Base-by-base conservation (phyloP, 2,888 invertebrate genomes). In the Stenodema calcarata region DNA sequence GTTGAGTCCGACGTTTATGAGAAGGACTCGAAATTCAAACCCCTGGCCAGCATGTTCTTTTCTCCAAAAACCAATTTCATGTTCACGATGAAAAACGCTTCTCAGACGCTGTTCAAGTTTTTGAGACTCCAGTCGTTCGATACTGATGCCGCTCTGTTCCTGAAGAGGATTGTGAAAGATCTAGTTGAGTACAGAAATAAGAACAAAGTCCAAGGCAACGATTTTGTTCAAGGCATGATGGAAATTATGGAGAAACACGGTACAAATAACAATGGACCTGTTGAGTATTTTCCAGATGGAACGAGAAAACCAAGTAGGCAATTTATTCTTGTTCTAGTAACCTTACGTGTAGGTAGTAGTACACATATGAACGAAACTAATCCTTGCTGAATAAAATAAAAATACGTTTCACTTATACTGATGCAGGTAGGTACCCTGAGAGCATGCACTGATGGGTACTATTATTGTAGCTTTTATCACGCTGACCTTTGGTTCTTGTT, bases 1-100 rank as follows among this genome's bases (percentile, higher is more conserved):
- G 18, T 82, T 30, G 82, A 82, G 30, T 82, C 82, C n/a, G 82
- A 82, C 82, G 28, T 54, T 2, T 82, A 27, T 28, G 41, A 82
- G 41, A 30, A 54, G 16, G 44, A 82, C 62, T 82, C 82, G 6
- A 18, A 30, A 18, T 82, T 82, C 82, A 28, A 12, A 28, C 82
- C 62, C 0, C 35, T 69, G 14, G 82, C 62, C 1, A 16, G 11
- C 6, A 82, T 82, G 2, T 69, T 82, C 27, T 82, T 82, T 30
- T 35, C 62, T 12, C 28, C 62, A 2, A 82, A 62, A 54, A 35
- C 62, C 12, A 30, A 35, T n/a, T 11, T 82, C 4, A 69, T 82
- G 62, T 28, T 62, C 12, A 30, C 14, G n/a, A 0, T 82, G 16
- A 82, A 62, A 18, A 27, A 28, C 23, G 9, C 18, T 2, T 44